phyloP scores from a whole-genome alignment of 2,797 vertebrate species.

The Sebastes steindachneri region DNA sequence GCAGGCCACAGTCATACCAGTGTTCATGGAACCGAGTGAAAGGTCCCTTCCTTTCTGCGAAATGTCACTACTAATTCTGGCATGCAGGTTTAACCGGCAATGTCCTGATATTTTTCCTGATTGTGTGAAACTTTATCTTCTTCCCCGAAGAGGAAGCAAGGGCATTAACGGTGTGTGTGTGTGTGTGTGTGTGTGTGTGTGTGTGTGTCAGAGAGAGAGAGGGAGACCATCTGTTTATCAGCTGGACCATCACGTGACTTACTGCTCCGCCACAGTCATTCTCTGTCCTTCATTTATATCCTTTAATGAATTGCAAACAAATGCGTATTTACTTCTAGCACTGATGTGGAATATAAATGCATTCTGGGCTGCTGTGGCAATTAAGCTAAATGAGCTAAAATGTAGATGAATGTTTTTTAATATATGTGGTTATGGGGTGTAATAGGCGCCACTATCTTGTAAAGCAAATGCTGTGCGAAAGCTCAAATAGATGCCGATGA shows the following conservation, averaged over 20 bases:
- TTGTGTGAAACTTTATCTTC: slow-evolving; percentile 2
- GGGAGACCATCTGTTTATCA: slow-evolving; percentile 72
- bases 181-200: background rate
- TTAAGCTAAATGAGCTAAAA: slow-evolving; percentile 14
- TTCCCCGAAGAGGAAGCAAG: background rate
- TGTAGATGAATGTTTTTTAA: background rate
- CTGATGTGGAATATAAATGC: background rate
- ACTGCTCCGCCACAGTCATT: slow-evolving; percentile 40
- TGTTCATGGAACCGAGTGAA: slow-evolving; percentile 18
- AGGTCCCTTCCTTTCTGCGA: slow-evolving; percentile 21
- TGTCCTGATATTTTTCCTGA: background rate
- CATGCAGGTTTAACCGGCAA: background rate
- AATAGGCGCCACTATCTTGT: slow-evolving; percentile 6
- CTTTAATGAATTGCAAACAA: slow-evolving; percentile 56
- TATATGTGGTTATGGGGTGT: background rate
- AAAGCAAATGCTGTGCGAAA: slow-evolving; percentile 31
- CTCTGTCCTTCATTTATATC: slow-evolving; percentile 27
- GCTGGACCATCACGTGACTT: slow-evolving; percentile 65
- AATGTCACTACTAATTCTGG: slow-evolving; percentile 7
- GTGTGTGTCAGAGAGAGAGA: background rate
- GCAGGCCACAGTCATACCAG: slow-evolving; percentile 24
- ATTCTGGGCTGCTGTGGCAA: background rate
- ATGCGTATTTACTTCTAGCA: slow-evolving; percentile 33
- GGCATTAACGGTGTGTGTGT: background rate
- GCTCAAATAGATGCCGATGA: slow-evolving; percentile 29